Conservation (phyloP, 1,140 invertebrate genomes). For the Fopius arisanus region DNA sequence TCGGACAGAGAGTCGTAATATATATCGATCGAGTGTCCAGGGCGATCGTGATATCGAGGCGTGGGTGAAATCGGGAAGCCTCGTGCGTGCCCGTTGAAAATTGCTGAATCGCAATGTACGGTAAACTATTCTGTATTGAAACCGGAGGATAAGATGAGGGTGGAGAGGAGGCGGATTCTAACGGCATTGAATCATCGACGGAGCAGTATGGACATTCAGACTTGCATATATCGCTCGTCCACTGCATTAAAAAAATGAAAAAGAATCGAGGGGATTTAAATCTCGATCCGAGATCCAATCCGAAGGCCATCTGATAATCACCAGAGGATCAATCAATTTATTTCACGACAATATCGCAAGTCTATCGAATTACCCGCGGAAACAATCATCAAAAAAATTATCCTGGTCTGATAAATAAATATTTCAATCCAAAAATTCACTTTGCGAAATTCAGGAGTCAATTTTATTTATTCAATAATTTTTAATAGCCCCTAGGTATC, state of each 20-base stretch:
- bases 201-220: not conserved
- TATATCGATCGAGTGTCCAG: conserved; percentile 16
- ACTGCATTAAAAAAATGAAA: not conserved
- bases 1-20: not conserved
- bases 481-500: no score
- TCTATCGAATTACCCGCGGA: no score
- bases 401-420: no score
- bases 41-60: conserved; percentile 3
- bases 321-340: no score
- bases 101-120: not conserved
- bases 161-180: conserved; percentile 21
- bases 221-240: not conserved
- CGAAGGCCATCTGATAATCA: no score
- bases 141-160: conserved; percentile 11
- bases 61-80: conserved; percentile 28
- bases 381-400: no score
- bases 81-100: conserved; percentile 32
- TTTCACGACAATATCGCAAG: no score
- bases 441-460: no score
- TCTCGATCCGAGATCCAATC: not conserved
- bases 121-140: conserved; percentile 1
- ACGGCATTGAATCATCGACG: conserved; percentile 27
- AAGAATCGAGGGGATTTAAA: not conserved
- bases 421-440: no score
- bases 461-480: no score